Conservation (phyloP, 2,888 invertebrate genomes). For the Platycnemis pennipes region DNA sequence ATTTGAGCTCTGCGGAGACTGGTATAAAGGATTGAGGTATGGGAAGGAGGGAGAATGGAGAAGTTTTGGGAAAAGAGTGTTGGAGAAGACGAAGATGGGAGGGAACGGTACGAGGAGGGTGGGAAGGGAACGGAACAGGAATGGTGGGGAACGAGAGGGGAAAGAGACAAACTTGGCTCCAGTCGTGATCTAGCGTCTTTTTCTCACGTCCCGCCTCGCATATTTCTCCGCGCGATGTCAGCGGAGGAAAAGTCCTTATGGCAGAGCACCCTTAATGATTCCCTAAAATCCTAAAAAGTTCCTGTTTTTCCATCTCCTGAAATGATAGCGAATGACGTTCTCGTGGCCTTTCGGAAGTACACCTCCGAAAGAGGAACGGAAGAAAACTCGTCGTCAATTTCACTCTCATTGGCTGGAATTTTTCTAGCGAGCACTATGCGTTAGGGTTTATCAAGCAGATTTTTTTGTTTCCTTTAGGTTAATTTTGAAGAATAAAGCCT, state of each 20-base stretch:
- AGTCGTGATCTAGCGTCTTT: background rate
- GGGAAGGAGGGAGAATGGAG: background rate
- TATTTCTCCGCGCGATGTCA: background rate
- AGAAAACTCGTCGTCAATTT: too few relatives aligned
- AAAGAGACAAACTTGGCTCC: constrained; percentile 10
- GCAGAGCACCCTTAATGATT: background rate
- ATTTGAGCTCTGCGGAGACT: background rate
- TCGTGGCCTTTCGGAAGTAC: too few relatives aligned
- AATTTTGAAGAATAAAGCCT: too few relatives aligned
- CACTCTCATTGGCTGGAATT: too few relatives aligned
- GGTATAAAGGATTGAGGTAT: background rate
- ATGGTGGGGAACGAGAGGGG: background rate
- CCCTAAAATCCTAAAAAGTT: too few relatives aligned
- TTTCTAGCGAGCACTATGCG: too few relatives aligned
- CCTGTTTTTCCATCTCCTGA: too few relatives aligned
- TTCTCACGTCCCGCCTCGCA: background rate
- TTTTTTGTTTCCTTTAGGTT: too few relatives aligned
- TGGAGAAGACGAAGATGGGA: background rate
- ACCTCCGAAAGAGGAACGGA: too few relatives aligned
- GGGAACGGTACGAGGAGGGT: too few relatives aligned
- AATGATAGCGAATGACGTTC: too few relatives aligned
- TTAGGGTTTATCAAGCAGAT: too few relatives aligned
- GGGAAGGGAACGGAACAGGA: background rate
- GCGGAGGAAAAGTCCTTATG: background rate
- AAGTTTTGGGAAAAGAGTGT: background rate